Evolutionary conservation across 1,140 invertebrate species (phyloP), one percentile per base, ranked within the genome.

Genomic region (Dendroctonus valens): DNA sequence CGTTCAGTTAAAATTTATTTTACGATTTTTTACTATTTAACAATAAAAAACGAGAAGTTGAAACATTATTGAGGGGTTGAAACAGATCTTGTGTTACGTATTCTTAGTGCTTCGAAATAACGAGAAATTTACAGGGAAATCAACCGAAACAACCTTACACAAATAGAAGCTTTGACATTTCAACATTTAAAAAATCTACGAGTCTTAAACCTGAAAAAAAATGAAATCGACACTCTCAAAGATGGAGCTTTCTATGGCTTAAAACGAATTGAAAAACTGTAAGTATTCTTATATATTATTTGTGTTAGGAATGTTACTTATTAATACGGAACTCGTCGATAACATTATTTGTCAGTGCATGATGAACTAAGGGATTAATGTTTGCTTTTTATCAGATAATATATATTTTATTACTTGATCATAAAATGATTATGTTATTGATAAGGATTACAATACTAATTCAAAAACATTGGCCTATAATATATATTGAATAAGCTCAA

Each of bases 231-330:
- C 26, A 82, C 82, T 67, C 81, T 96, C 49, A 84, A 86, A 70
- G 91, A 94, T 83, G 93, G 92, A 49, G 89, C 92, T 26, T 96
- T 97, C 80, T 94, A 86, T 83, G 90, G 90, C 51, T 85, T 96
- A 60, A 85, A 84, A 49, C 87, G 85, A 69, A 85, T 93, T 65
- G 84, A 85, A 74, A 83, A 84, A 61, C 81, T 92, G 83, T 89
- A 86, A 84, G 84, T 67, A 26, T 26, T 26, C 26, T 26, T 26
- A 26, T 26, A 26, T 26, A 26, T 26, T 26, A 26, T 26, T 26
- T 26, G 26, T 26, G 26, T 26, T 26, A 26, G 1, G 26, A 2
- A 26, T 26, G 26, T 26, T 26, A 26, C 26, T 26, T 26, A 26
- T 26, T 26, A 26, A 26, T 26, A 26, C 26, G 26, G 26, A 26